Conservation (phyloP, 2,888 invertebrate genomes). For the Amiota mariae region DNA sequence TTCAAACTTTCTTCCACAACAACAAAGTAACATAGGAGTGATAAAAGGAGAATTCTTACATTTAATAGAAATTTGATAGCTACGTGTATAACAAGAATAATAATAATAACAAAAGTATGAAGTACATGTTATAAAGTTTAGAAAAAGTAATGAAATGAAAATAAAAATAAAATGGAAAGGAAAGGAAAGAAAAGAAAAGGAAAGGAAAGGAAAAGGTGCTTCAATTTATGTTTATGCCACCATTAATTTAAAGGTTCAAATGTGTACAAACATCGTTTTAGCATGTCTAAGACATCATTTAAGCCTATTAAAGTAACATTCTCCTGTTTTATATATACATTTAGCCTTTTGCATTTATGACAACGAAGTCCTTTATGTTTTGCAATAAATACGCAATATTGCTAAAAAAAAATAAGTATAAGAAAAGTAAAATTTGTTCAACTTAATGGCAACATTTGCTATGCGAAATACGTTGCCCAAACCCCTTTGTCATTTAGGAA, state of each 20-base stretch:
- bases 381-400: slow-evolving; percentile 23
- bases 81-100: slow-evolving; percentile 3
- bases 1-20: neutral
- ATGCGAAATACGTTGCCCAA: neutral
- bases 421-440: too few species aligned
- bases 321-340: neutral
- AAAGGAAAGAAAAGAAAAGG: neutral
- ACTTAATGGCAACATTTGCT: slow-evolving; percentile 8
- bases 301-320: neutral
- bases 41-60: neutral
- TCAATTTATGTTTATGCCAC: slow-evolving; percentile 20
- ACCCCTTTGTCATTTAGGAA: neutral
- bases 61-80: slow-evolving; percentile 15
- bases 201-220: neutral
- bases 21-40: slow-evolving; percentile 7
- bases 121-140: neutral
- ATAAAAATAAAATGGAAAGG: neutral
- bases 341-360: slow-evolving; percentile 7
- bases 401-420: too few species aligned
- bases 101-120: neutral
- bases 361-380: slow-evolving; percentile 10
- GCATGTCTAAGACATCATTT: neutral
- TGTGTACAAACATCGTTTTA: neutral
- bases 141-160: neutral
- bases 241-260: slow-evolving; percentile 6